Percentiles rank a stretch among this genome's conserved stretches.
Conservation (phyloP, 1,140 invertebrate genomes). For the Catajapyx aquilonaris region DNA sequence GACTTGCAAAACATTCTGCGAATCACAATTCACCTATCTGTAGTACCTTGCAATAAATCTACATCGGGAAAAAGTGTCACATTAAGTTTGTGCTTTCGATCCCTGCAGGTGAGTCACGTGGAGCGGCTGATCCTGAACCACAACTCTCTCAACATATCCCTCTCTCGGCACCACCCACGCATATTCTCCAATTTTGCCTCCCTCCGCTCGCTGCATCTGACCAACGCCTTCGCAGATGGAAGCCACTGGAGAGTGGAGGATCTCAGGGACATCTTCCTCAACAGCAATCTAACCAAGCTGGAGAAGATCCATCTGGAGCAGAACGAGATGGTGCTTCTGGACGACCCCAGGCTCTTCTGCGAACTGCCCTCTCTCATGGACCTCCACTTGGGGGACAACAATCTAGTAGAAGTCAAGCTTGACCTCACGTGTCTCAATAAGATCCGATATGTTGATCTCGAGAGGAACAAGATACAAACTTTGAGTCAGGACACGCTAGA, state of each 20-base stretch:
- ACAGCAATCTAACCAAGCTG: conserved; percentile 38
- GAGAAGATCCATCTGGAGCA: conserved; percentile 55
- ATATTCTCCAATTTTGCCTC: conserved; percentile 59
- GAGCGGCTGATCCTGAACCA: conserved; percentile 49
- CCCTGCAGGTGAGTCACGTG: too few species aligned
- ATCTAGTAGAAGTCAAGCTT: conserved; percentile 32
- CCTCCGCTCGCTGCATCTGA: conserved; percentile 45
- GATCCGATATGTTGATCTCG: conserved; percentile 43
- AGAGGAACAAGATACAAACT: conserved; percentile 39
- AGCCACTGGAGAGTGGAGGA: conserved; percentile 20
- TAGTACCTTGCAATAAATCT: too few species aligned
- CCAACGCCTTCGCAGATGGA: conserved; percentile 50
- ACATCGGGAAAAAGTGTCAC: too few species aligned
- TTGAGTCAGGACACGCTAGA: conserved; percentile 33
- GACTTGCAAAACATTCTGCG: too few species aligned
- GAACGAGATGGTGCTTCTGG: conserved; percentile 47
- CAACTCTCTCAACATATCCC: conserved; percentile 41
- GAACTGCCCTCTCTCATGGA: conserved; percentile 40
- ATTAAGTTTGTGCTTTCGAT: too few species aligned
- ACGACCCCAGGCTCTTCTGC: conserved; percentile 43
- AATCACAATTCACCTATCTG: too few species aligned
- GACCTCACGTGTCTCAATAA: conserved; percentile 41
- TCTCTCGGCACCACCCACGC: conserved; percentile 40
- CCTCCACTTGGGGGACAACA: conserved; percentile 45
- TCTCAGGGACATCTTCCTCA: conserved; percentile 47